phyloP scores from a whole-genome alignment of 2,113 vertebrate species.

The Nettapus auritus region DNA sequence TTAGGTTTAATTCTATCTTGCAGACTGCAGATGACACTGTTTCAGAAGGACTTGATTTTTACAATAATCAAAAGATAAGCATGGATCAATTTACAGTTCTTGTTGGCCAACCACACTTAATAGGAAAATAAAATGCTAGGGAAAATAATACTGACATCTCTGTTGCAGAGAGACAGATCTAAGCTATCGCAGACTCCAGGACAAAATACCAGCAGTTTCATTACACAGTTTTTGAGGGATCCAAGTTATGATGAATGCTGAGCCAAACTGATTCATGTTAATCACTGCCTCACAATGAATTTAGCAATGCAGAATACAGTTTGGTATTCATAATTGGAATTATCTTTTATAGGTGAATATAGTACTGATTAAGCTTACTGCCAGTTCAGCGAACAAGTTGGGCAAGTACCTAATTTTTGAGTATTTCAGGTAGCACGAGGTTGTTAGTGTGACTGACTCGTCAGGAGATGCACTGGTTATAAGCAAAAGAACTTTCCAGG shows the following conservation, averaged over 20 bases:
- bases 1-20: slow-evolving; percentile 32
- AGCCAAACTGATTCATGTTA: not conserved
- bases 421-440: not conserved
- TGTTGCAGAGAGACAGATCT: not conserved
- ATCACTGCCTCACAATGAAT: not conserved
- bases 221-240: not conserved
- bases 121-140: not conserved
- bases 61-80: not conserved
- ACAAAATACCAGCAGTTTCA: not conserved
- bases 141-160: not conserved
- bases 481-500: not conserved
- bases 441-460: not conserved
- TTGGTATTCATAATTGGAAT: not conserved
- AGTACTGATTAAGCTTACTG: not conserved
- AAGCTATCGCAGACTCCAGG: not conserved
- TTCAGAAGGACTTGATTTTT: slow-evolving; percentile 6
- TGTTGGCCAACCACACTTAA: not conserved
- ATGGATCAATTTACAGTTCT: not conserved
- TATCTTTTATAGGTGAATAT: not conserved
- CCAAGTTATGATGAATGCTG: not conserved
- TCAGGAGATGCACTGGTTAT: not conserved
- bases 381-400: not conserved
- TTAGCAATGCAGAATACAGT: not conserved
- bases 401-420: not conserved
- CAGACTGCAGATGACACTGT: not conserved